These are phyloP conservation scores for Centroberyx gerrardi DNA, from an alignment of 2,797 vertebrate genomes.

Conservation along the genomic window DNA sequence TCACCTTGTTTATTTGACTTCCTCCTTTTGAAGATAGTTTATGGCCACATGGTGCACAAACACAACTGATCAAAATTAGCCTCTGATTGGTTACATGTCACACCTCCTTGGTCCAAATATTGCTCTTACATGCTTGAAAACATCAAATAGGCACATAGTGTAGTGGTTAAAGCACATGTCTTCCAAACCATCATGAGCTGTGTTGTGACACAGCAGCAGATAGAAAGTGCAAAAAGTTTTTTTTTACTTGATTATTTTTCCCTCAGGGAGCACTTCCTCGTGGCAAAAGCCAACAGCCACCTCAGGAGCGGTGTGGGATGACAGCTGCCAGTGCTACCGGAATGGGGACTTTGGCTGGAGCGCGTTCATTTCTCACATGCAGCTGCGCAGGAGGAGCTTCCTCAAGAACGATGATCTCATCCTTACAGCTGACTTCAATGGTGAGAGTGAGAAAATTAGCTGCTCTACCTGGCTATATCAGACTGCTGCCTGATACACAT, in stretches of 20 bases:
- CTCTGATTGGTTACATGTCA: no score
- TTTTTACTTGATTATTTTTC: background rate
- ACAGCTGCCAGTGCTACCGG: constrained; percentile 79
- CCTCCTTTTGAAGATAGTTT: no score
- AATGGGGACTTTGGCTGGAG: constrained; percentile 79
- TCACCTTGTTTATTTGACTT: no score
- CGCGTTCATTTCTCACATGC: constrained; percentile 86
- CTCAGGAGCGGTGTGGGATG: constrained; percentile 77
- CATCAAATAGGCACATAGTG: no score
- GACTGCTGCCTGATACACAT: no score
- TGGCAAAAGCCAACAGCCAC: constrained; percentile 87
- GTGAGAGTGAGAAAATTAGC: constrained; percentile 73
- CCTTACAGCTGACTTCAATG: constrained; percentile 89
- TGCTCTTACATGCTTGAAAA: no score
- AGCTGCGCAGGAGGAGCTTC: constrained; percentile 86
- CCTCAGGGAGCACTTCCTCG: constrained; percentile 65
- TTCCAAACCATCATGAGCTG: no score
- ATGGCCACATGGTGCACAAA: no score
- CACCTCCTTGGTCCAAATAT: no score
- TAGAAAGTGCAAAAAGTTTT: background rate
- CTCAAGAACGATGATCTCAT: constrained; percentile 92
- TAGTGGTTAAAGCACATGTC: no score
- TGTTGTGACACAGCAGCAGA: no score
- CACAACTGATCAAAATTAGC: no score
- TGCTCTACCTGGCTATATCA: background rate